Evolutionary conservation across 2,797 vertebrate species (phyloP).

Genomic region (Parambassis ranga): DNA sequence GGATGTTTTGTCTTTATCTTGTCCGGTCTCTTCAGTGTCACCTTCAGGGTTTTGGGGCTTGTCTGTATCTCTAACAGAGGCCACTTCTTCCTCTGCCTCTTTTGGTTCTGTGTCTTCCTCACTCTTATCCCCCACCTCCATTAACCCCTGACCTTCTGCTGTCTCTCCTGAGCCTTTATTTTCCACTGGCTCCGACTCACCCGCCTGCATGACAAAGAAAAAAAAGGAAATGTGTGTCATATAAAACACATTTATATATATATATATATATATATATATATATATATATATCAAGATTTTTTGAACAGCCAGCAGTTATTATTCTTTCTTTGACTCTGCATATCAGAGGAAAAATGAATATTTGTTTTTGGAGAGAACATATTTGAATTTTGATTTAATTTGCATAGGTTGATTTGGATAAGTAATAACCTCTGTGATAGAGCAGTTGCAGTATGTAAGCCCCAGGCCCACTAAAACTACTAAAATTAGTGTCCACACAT

Average conservation of each 20-base stretch:
- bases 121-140: background rate
- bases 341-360: too few relatives aligned
- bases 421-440: too few relatives aligned
- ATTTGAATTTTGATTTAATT: too few relatives aligned
- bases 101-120: conserved; percentile 19
- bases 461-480: background rate
- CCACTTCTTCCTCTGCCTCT: conserved; percentile 10
- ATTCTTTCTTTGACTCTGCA: too few relatives aligned
- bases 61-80: conserved; percentile 34
- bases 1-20: conserved; percentile 16
- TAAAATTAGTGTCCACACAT: conserved; percentile 31
- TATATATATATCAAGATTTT: too few relatives aligned
- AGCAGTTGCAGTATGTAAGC: conserved; percentile 18
- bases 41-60: conserved; percentile 21
- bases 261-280: too few relatives aligned
- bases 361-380: too few relatives aligned
- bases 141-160: conserved; percentile 24
- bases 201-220: conserved; percentile 44
- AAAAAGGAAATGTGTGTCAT: background rate
- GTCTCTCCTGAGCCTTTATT: conserved; percentile 30
- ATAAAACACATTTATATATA: background rate
- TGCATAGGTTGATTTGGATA: too few relatives aligned
- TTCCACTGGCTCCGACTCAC: conserved; percentile 7
- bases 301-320: too few relatives aligned
- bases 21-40: conserved; percentile 16